Evolutionary conservation across 2,113 vertebrate genomes (phyloP).

Genomic region (Neofelis nebulosa): DNA sequence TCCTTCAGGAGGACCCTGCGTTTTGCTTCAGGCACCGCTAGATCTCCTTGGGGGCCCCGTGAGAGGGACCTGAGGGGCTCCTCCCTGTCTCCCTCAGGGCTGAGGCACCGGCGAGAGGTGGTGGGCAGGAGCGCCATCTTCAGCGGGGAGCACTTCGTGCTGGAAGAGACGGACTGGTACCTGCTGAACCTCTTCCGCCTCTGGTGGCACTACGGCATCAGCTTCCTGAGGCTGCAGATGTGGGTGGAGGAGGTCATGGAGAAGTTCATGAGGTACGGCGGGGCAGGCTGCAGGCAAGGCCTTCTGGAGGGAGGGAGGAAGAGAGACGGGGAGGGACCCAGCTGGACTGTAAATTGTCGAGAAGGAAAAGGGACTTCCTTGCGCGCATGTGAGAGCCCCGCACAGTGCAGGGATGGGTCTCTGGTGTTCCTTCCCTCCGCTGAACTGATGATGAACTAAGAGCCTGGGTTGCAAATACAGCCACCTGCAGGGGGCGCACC

Average conservation of each 20-base stretch:
- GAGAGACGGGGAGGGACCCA: background rate
- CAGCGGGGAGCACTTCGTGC: conserved; percentile 91
- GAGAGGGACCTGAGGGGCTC: background rate
- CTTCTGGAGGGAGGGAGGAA: background rate
- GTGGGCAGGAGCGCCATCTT: conserved; percentile 95
- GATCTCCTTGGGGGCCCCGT: background rate
- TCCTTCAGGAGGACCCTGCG: background rate
- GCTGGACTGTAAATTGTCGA: background rate
- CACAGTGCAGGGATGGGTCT: background rate
- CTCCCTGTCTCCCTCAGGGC: conserved; percentile 84
- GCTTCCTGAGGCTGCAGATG: conserved; percentile 98
- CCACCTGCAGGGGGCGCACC: background rate
- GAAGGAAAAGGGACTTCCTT: background rate
- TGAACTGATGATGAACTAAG: too few species aligned
- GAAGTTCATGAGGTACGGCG: conserved; percentile 97
- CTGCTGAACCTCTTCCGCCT: conserved; percentile 95
- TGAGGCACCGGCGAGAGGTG: conserved; percentile 94
- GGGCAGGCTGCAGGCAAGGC: background rate
- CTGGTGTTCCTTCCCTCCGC: background rate
- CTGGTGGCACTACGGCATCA: conserved; percentile 99
- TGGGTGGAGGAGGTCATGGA: conserved; percentile 99
- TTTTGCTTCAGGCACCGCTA: background rate
- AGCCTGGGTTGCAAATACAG: background rate
- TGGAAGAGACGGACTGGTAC: conserved; percentile 99
- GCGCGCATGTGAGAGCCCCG: background rate